Evolutionary conservation across 2,797 vertebrate genomes (phyloP).

Genomic region (Prunella strophiata): DNA sequence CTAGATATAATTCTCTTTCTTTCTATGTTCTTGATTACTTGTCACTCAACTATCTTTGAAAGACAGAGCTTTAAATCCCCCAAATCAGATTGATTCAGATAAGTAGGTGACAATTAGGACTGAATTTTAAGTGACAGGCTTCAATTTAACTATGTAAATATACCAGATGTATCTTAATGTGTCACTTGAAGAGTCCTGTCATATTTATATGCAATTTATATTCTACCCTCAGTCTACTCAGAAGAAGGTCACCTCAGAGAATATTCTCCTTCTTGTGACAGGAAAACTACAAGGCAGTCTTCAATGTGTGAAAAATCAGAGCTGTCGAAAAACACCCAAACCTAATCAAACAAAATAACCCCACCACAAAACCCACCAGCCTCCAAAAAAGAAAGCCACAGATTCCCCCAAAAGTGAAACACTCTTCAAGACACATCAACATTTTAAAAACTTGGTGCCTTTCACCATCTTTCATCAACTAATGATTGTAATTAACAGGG

Average conservation of each 20-base stretch:
- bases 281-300: not conserved
- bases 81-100: not conserved
- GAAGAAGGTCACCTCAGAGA: not conserved
- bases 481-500: not conserved
- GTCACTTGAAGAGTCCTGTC: not conserved
- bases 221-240: not conserved
- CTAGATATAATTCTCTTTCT: not conserved
- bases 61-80: not conserved
- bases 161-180: not conserved
- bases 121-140: not conserved
- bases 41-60: not conserved
- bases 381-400: not conserved
- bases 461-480: not conserved
- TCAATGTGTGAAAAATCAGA: not conserved
- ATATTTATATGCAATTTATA: not conserved
- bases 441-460: not conserved
- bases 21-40: not conserved
- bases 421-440: not conserved
- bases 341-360: not conserved
- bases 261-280: not conserved
- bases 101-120: not conserved
- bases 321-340: not conserved
- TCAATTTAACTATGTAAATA: not conserved
- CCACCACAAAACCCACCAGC: not conserved
- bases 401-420: not conserved